A percentile compares a stretch with the other conserved stretches of the same genome.
Evolutionary conservation across 2,113 vertebrate species (phyloP).

Genomic region (Lophotis ruficrista): DNA sequence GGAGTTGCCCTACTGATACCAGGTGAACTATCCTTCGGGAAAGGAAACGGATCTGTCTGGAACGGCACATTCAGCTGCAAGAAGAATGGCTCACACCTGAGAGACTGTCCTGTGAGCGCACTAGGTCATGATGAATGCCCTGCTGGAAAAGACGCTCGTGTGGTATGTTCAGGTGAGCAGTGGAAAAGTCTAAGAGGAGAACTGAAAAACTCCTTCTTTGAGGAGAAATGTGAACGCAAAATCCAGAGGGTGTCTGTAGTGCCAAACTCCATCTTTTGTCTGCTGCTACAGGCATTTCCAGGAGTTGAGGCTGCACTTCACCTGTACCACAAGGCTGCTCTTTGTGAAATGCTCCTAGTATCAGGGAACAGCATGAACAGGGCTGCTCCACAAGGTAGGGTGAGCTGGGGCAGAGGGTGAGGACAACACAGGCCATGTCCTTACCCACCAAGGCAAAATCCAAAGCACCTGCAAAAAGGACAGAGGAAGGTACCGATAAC

Average conservation of each 20-base stretch:
- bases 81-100: not conserved
- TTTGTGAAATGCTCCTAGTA: not conserved
- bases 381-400: not conserved
- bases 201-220: not conserved
- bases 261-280: not conserved
- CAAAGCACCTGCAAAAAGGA: not conserved
- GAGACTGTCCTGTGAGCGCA: not conserved
- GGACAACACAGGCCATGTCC: not conserved
- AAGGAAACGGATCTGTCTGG: conserved; percentile 21
- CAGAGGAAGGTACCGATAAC: not conserved
- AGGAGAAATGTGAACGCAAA: not conserved
- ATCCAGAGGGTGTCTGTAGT: not conserved
- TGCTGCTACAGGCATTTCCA: not conserved
- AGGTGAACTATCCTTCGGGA: not conserved
- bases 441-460: not conserved
- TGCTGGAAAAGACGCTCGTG: conserved; percentile 2
- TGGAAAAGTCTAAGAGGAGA: not conserved
- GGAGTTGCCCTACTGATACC: conserved; percentile 39
- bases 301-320: not conserved
- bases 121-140: conserved; percentile 21
- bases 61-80: conserved; percentile 53
- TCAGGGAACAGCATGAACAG: not conserved
- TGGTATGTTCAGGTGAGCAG: conserved; percentile 57
- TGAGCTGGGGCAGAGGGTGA: not conserved
- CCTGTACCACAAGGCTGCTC: not conserved